phyloP scores from a whole-genome alignment of 1,140 invertebrate genomes.

The Anastrepha ludens region DNA sequence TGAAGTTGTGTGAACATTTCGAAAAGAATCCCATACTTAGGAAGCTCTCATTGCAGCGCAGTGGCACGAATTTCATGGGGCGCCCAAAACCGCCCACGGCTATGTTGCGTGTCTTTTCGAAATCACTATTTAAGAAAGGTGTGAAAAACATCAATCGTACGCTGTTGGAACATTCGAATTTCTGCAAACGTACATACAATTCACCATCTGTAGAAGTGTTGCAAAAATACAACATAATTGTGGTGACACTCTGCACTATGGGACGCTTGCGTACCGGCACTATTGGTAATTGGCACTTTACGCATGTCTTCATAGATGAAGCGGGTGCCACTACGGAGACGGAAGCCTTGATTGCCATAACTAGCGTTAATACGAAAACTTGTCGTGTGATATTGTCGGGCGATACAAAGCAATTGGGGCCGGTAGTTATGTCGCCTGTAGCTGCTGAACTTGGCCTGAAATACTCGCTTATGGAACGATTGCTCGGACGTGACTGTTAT shows the following conservation, averaged over 20 bases:
- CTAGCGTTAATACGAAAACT: slow-evolving; percentile 70
- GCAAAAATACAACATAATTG: slow-evolving; percentile 66
- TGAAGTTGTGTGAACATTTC: slow-evolving; percentile 75
- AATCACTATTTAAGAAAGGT: slow-evolving; percentile 70
- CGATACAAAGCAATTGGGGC: slow-evolving; percentile 89
- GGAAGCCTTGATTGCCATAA: slow-evolving; percentile 82
- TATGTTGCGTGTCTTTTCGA: slow-evolving; percentile 74
- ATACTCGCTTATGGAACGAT: slow-evolving; percentile 78
- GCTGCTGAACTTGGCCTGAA: slow-evolving; percentile 75
- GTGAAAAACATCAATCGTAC: slow-evolving; percentile 64
- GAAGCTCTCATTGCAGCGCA: not conserved
- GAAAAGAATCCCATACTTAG: not conserved
- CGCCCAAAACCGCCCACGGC: slow-evolving; percentile 69
- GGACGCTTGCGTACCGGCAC: slow-evolving; percentile 80
- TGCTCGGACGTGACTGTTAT: slow-evolving; percentile 76
- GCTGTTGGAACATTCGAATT: slow-evolving; percentile 66
- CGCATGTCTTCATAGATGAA: slow-evolving; percentile 91
- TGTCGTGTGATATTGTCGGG: slow-evolving; percentile 85
- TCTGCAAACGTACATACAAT: slow-evolving; percentile 60
- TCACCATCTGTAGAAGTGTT: slow-evolving; percentile 66
- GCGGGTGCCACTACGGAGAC: slow-evolving; percentile 89
- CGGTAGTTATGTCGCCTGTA: slow-evolving; percentile 79
- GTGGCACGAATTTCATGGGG: slow-evolving; percentile 62
- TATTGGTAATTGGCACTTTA: slow-evolving; percentile 77
- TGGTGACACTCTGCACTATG: slow-evolving; percentile 63